Evolutionary conservation across 2,888 invertebrate genomes (phyloP), one percentile per base, ranked within the genome.

Genomic region (Drosophila algonquin): DNA sequence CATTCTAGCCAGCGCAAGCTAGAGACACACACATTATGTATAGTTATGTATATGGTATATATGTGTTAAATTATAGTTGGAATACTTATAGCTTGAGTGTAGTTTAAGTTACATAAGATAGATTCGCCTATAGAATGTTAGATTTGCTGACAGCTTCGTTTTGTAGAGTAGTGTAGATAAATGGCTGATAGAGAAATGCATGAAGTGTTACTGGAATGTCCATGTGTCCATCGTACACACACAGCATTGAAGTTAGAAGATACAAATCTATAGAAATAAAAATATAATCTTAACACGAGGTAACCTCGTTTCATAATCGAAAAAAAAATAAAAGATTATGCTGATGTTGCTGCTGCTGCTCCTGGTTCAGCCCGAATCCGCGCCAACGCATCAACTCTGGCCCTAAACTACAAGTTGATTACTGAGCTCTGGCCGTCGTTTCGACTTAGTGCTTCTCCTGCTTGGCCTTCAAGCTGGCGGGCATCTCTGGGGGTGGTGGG

Each of bases 401-500:
- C 56, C 52, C 67, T 57, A 48, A 47, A 53, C 32, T 68, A 65
- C 45, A 46, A 64, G 44, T 74, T 16, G 44, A 57, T 44, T 45
- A 50, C 48, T 48, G 57, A 30, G 47, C 48, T n/a, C 12, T 27
- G n/a, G 8, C 18, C 18, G n/a, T 45, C 44, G 40, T 46, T 55
- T 46, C 44, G 16, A 48, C 63, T 47, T 52, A 53, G 55, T 9
- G 75, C 57, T 58, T 68, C 45, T 80, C 87, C 53, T 86, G 74
- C 63, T 92, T 92, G 60, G 82, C 89, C 76, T 95, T 96, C 58
- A 97, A 93, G 35, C 96, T 96, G 91, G 96, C 97, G 52, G 98
- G 98, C 97, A 97, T 97, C 93, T 96, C 95, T 92, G 97, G 97
- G 92, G 96, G 97, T 76, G 97, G 97, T 75, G 98, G 98, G 80